Conservation (phyloP, 1,140 invertebrate genomes). For the Lerema accius region DNA sequence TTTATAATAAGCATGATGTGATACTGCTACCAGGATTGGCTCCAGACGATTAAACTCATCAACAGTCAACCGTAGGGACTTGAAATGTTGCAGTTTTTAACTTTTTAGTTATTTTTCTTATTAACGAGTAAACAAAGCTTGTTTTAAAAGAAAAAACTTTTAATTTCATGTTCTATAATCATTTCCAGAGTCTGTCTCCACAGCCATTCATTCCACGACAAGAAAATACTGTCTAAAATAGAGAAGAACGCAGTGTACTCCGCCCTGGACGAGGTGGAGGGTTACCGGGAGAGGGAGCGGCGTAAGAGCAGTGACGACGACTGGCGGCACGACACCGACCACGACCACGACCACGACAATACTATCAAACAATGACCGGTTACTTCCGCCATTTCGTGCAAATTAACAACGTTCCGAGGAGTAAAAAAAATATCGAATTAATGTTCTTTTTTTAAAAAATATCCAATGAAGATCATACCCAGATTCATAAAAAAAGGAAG, state of each 20-base stretch:
- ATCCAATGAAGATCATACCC: not conserved
- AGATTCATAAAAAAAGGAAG: not conserved
- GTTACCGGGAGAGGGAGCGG: constrained; percentile 52
- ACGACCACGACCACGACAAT: no score
- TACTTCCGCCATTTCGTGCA: not conserved
- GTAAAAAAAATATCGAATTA: not conserved
- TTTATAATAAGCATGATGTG: no score
- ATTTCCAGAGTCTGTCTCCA: constrained; percentile 73
- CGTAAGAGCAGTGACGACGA: constrained; percentile 32
- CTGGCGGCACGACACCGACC: no score
- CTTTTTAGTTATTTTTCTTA: no score
- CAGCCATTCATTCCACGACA: constrained; percentile 76
- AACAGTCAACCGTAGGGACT: no score
- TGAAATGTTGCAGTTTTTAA: no score
- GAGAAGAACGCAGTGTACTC: constrained; percentile 76
- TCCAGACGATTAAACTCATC: no score
- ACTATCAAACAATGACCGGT: no score
- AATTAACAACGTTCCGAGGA: not conserved
- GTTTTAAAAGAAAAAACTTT: no score
- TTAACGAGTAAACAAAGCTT: no score
- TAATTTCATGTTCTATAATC: no score
- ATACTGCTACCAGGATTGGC: no score
- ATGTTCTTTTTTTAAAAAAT: not conserved
- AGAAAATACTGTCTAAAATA: constrained; percentile 75
- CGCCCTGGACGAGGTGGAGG: constrained; percentile 63